A percentile compares a stretch with the other conserved stretches of the same genome.
Conservation (phyloP, 2,113 vertebrate genomes). For the Rhynchomys soricoides region DNA sequence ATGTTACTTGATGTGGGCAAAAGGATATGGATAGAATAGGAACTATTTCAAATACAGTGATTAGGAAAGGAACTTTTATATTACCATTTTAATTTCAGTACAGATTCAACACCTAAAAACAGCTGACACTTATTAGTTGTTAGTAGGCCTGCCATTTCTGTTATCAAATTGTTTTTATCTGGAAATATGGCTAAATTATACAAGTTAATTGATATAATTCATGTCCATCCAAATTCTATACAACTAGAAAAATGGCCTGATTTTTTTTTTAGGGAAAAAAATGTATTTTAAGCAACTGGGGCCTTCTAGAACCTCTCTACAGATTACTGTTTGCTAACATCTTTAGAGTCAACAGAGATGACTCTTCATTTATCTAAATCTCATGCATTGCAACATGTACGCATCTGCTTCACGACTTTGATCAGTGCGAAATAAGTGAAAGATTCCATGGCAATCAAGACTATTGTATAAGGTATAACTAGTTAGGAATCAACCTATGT, state of each 20-base stretch:
- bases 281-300: not conserved
- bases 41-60: not conserved
- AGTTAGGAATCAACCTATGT: not conserved
- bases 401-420: not conserved
- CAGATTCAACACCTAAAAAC: not conserved
- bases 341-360: not conserved
- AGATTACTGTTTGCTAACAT: not conserved
- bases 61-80: not conserved
- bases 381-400: not conserved
- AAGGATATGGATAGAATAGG: not conserved
- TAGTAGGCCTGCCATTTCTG: not conserved
- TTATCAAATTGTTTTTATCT: not conserved
- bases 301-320: not conserved
- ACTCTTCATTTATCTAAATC: not conserved
- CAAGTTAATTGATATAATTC: not conserved
- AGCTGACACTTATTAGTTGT: not conserved
- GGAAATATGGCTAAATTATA: not conserved
- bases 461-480: not conserved
- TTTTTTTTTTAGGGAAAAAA: no score
- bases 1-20: not conserved
- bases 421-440: not conserved
- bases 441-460: not conserved
- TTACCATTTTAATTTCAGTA: not conserved
- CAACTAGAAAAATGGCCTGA: not conserved
- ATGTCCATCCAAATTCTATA: not conserved